These are phyloP conservation scores for Coptodon rendalli DNA, from an alignment of 2,113 vertebrate species.

Conservation along the genomic window DNA sequence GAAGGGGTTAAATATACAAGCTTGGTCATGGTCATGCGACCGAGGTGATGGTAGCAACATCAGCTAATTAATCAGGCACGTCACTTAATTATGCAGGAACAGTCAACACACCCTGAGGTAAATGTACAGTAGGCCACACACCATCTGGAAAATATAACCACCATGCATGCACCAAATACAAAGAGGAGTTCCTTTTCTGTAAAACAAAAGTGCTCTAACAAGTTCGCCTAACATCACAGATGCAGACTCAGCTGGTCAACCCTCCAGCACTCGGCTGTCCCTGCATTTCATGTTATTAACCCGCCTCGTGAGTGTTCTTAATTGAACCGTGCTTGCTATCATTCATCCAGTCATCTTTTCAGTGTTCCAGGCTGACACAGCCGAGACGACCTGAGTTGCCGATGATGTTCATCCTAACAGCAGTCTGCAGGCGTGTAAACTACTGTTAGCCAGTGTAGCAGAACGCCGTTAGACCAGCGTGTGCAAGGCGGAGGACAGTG, in stretches of 20 bases:
- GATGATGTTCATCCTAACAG: background rate
- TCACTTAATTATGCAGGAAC: background rate
- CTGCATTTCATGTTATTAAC: background rate
- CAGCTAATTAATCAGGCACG: background rate
- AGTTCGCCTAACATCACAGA: background rate
- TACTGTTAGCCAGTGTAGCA: background rate
- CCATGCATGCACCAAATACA: background rate
- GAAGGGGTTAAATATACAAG: no score
- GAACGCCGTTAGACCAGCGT: background rate
- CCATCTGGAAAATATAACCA: background rate
- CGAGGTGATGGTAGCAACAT: background rate
- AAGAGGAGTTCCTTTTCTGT: background rate
- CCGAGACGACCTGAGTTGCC: background rate
- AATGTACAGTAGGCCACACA: background rate
- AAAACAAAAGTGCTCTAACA: background rate
- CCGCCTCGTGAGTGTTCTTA: background rate
- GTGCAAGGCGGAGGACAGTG: background rate
- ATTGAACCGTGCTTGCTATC: background rate
- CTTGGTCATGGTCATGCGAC: background rate
- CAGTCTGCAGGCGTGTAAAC: background rate
- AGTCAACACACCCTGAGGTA: background rate
- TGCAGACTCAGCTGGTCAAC: background rate
- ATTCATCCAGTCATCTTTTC: background rate
- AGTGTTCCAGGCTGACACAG: background rate
- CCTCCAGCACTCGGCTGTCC: background rate